phyloP scores from a whole-genome alignment of 2,888 invertebrate species.

The Marasmarcha lunaedactyla region DNA sequence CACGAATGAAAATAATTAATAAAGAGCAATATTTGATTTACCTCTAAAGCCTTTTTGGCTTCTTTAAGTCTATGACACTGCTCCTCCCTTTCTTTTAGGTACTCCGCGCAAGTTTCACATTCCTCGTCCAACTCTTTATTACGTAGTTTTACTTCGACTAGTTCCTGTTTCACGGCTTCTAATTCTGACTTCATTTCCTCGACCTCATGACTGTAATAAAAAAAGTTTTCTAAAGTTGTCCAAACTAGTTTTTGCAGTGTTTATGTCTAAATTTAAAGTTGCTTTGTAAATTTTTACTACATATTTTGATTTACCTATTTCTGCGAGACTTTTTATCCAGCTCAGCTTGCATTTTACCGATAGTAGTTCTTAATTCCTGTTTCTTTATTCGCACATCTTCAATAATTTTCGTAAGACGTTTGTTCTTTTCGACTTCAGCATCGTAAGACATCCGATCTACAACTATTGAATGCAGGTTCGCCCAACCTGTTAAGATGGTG shows the following conservation, averaged over 20 bases:
- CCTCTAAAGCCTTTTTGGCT: constrained; percentile 38
- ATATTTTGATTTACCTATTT: no score
- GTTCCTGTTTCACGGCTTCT: constrained; percentile 31
- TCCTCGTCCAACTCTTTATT: constrained; percentile 55
- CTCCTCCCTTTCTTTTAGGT: constrained; percentile 39
- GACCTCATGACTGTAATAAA: constrained; percentile 32
- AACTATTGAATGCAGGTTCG: constrained; percentile 52
- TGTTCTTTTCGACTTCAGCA: constrained; percentile 56
- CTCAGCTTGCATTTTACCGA: constrained; percentile 42
- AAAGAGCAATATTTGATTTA: constrained; percentile 15
- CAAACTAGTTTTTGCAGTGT: no score
- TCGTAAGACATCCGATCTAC: constrained; percentile 63
- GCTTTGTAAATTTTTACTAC: no score
- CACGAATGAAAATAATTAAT: no score
- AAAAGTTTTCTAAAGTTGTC: no score
- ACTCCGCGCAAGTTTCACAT: constrained; percentile 49
- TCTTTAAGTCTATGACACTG: constrained; percentile 35
- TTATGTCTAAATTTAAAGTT: no score
- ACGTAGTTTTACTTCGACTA: constrained; percentile 31
- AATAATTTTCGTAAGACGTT: constrained; percentile 44
- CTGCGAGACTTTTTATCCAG: constrained; percentile 10
- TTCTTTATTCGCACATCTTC: constrained; percentile 62
- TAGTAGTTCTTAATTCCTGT: constrained; percentile 42
- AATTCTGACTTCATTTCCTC: constrained; percentile 38
- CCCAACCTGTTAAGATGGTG: constrained; percentile 41